Conservation (phyloP, 23 tunicate genomes). For the Botrylloides violaceus region DNA sequence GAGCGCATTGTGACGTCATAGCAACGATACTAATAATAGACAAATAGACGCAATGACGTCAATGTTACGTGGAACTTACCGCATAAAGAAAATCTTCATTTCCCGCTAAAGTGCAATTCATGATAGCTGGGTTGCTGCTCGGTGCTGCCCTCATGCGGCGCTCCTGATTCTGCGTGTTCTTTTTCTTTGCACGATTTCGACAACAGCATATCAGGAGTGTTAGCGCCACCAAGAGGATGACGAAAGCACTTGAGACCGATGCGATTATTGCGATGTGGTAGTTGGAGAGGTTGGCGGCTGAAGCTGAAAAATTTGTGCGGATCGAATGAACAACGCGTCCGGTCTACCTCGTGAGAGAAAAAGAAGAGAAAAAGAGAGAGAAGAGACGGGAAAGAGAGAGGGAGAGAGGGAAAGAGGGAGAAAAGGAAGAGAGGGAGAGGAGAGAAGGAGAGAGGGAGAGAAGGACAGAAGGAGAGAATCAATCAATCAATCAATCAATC, state of each 20-base stretch:
- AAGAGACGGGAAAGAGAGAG: no score
- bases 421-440: no score
- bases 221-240: slow-evolving; percentile 43
- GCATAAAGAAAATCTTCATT: slow-evolving; percentile 9
- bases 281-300: slow-evolving; percentile 20
- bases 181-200: slow-evolving; percentile 16
- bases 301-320: slow-evolving; percentile 2
- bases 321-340: no score
- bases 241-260: slow-evolving; percentile 35
- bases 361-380: no score
- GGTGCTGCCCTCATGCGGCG: background rate
- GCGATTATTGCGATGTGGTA: slow-evolving; percentile 61
- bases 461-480: no score
- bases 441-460: no score
- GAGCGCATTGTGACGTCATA: background rate
- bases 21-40: background rate
- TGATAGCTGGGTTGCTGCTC: background rate
- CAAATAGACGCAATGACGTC: background rate
- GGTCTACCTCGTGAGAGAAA: no score
- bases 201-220: slow-evolving; percentile 41
- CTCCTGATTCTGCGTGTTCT: slow-evolving; percentile 6
- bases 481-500: background rate
- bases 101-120: slow-evolving; percentile 9
- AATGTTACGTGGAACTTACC: background rate
- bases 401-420: no score